A percentile compares a stretch with the other conserved stretches of the same genome.
Conservation (phyloP, 2,113 vertebrate species). For the Brachyhypopomus gauderio region DNA sequence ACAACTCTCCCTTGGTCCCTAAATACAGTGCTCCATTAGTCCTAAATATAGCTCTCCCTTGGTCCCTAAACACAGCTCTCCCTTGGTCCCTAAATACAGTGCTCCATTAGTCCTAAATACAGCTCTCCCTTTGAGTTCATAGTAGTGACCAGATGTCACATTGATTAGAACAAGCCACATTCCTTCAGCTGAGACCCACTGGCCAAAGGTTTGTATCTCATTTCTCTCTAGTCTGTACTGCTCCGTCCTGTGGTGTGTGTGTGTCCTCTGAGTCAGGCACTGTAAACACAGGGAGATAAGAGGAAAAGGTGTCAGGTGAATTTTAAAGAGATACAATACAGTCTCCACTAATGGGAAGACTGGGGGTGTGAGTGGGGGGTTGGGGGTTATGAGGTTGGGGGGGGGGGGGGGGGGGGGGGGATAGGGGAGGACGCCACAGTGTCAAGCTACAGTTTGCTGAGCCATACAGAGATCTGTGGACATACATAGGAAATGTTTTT, state of each 20-base stretch:
- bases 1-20: background rate
- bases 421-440: background rate
- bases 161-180: background rate
- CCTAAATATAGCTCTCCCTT: background rate
- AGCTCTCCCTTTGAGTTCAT: background rate
- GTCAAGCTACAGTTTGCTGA: slow-evolving; percentile 9
- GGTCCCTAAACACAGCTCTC: background rate
- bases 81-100: background rate
- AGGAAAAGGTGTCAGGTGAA: slow-evolving; percentile 38
- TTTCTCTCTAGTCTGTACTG: slow-evolving; percentile 4
- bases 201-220: background rate
- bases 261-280: background rate
- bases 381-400: background rate
- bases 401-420: background rate
- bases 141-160: background rate
- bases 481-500: slow-evolving; percentile 8
- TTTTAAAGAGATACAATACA: slow-evolving; percentile 25
- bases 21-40: background rate
- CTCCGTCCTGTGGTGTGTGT: slow-evolving; percentile 13
- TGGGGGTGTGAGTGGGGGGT: background rate
- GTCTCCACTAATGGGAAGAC: background rate
- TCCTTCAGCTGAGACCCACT: background rate
- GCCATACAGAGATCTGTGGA: slow-evolving; percentile 34
- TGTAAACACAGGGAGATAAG: slow-evolving; percentile 27
- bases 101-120: background rate